A percentile compares a stretch with the other conserved stretches of the same genome.
phyloP scores from a whole-genome alignment of 1,140 invertebrate genomes.

The Calliopsis andreniformis region DNA sequence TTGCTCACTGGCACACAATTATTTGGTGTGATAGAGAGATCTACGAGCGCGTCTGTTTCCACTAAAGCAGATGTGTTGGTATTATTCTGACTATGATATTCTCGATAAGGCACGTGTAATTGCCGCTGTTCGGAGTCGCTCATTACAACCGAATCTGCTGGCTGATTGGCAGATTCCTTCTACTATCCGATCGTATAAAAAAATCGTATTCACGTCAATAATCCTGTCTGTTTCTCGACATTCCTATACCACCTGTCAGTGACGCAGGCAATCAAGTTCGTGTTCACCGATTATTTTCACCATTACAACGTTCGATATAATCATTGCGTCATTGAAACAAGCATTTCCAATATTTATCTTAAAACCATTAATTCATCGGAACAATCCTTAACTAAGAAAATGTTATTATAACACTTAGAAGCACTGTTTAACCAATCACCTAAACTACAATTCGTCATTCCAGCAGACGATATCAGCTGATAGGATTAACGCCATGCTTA shows the following conservation, averaged over 20 bases:
- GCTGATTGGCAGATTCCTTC: conserved; percentile 52
- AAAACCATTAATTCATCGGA: conserved; percentile 1
- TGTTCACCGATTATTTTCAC: conserved; percentile 36
- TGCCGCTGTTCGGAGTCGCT: conserved; percentile 81
- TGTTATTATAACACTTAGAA: background rate
- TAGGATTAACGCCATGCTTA: conserved; percentile 67
- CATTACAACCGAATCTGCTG: conserved; percentile 75
- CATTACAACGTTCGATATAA: conserved; percentile 35
- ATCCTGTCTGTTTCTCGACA: conserved; percentile 55
- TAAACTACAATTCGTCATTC: conserved; percentile 61
- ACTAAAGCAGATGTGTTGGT: conserved; percentile 70
- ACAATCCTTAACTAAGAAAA: conserved; percentile 1
- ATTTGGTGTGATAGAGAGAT: conserved; percentile 68
- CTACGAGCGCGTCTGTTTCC: conserved; percentile 76
- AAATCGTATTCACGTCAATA: conserved; percentile 1
- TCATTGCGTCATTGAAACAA: conserved; percentile 57
- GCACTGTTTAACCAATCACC: conserved; percentile 43
- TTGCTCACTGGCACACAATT: conserved; percentile 54
- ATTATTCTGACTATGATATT: conserved; percentile 79
- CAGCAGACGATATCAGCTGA: conserved; percentile 69
- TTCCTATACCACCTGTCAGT: conserved; percentile 70
- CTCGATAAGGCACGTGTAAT: conserved; percentile 80
- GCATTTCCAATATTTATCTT: background rate
- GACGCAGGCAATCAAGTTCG: conserved; percentile 53
- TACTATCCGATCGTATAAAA: conserved; percentile 20